These are phyloP conservation scores for Sarotherodon lohbergeri DNA, from an alignment of 2,113 vertebrate genomes.

Conservation along the genomic window DNA sequence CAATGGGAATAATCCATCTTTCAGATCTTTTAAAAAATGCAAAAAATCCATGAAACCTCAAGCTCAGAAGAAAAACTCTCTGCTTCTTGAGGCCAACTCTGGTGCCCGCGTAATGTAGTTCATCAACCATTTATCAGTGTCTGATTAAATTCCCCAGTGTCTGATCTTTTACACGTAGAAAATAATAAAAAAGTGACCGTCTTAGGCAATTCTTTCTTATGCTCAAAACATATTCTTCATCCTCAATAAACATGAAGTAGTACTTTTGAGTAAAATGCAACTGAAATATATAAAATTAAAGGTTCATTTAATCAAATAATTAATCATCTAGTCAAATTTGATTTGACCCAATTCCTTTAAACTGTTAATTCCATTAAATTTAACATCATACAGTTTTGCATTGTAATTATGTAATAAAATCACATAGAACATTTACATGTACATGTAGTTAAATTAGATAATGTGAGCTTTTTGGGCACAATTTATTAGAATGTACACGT, in stretches of 20 bases:
- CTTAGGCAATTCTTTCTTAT: neutral
- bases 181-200: neutral
- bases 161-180: neutral
- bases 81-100: neutral
- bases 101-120: slow-evolving; percentile 4
- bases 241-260: neutral
- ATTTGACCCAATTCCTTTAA: neutral
- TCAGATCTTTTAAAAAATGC: neutral
- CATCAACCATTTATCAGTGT: slow-evolving; percentile 7
- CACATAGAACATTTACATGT: neutral
- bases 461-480: neutral
- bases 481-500: neutral
- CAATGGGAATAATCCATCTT: neutral
- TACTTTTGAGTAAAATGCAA: neutral
- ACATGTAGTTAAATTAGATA: neutral
- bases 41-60: neutral
- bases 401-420: neutral
- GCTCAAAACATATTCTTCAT: neutral
- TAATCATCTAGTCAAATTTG: neutral
- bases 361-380: neutral
- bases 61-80: slow-evolving; percentile 6
- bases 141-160: neutral
- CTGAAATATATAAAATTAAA: neutral
- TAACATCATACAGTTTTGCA: neutral
- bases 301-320: neutral